phyloP scores from a whole-genome alignment of 2,888 invertebrate species.

The Aleiodes alternator region DNA sequence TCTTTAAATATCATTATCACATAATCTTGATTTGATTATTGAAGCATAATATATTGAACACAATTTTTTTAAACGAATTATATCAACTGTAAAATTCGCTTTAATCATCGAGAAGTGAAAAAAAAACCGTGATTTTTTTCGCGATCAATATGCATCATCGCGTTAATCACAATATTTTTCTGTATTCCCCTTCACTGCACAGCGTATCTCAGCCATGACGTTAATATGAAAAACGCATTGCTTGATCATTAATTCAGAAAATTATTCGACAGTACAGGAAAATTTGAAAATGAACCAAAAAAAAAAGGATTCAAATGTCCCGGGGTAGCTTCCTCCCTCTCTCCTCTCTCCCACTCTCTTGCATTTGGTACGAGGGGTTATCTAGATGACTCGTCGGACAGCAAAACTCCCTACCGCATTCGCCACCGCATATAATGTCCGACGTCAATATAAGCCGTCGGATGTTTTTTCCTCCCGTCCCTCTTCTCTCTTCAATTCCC shows the following conservation, averaged over 20 bases:
- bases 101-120: neutral
- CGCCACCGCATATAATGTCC: conserved; percentile 68
- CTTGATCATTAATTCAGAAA: conserved; percentile 18
- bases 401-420: conserved; percentile 60
- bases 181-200: conserved; percentile 10
- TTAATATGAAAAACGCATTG: conserved; percentile 27
- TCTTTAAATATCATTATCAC: too few species aligned
- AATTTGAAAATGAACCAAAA: neutral
- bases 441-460: conserved; percentile 73
- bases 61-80: too few species aligned
- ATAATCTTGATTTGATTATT: too few species aligned
- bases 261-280: neutral
- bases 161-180: conserved; percentile 20
- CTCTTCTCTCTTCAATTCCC: conserved; percentile 49
- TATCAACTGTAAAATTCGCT: too few species aligned
- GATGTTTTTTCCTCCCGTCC: conserved; percentile 68
- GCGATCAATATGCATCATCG: conserved; percentile 19
- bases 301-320: conserved; percentile 10
- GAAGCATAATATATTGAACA: too few species aligned
- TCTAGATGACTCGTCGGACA: conserved; percentile 70
- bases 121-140: neutral
- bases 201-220: conserved; percentile 8
- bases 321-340: neutral
- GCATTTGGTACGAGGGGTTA: conserved; percentile 59
- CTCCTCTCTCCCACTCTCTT: conserved; percentile 9